These are phyloP conservation scores for Papilio aristodemus DNA, from an alignment of 1,140 invertebrate species.

Conservation along the genomic window DNA sequence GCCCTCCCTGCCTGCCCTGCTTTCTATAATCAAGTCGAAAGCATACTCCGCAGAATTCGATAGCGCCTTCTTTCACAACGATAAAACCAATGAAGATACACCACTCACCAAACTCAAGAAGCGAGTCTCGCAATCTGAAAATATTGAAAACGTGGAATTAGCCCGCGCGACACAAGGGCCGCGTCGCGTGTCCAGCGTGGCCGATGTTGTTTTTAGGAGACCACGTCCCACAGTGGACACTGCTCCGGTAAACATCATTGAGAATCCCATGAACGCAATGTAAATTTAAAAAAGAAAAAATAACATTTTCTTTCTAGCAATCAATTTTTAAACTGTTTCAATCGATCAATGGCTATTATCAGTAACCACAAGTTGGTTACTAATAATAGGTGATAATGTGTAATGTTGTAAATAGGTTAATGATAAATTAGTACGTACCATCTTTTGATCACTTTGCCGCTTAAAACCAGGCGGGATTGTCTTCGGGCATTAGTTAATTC, in stretches of 20 bases:
- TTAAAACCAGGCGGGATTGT: background rate
- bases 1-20: conserved; percentile 44
- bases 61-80: conserved; percentile 34
- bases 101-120: conserved; percentile 45
- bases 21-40: conserved; percentile 49
- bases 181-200: conserved; percentile 57
- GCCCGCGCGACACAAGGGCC: conserved; percentile 44
- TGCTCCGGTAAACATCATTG: conserved; percentile 53
- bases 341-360: no score
- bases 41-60: conserved; percentile 53
- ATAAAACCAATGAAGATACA: conserved; percentile 39
- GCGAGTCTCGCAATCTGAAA: conserved; percentile 43
- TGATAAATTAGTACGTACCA: background rate
- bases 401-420: background rate
- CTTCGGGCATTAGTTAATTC: background rate
- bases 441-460: background rate
- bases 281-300: conserved; percentile 20
- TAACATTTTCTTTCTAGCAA: background rate
- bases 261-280: conserved; percentile 62
- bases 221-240: conserved; percentile 39
- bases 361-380: no score
- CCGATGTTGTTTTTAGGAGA: conserved; percentile 58
- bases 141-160: conserved; percentile 53
- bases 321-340: background rate
- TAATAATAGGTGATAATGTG: no score